phyloP scores from a whole-genome alignment of 2,888 invertebrate genomes.

The Spisula subtruncata region DNA sequence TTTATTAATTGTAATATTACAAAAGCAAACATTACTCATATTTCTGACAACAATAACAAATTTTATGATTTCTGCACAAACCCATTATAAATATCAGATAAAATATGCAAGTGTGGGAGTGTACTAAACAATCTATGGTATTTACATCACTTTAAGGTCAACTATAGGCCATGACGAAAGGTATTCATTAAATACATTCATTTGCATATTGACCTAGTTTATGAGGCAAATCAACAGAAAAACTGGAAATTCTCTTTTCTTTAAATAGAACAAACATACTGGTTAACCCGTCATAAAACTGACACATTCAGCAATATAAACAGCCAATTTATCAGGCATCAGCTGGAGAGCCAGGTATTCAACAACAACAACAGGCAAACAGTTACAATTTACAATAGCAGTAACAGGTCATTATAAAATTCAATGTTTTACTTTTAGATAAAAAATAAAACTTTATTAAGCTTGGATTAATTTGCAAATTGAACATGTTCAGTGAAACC shows the following conservation, averaged over 20 bases:
- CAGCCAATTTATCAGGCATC: background rate
- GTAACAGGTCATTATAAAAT: conserved; percentile 11
- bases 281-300: conserved; percentile 28
- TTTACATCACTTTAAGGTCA: conserved; percentile 55
- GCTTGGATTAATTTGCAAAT: conserved; percentile 21
- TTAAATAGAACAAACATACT: conserved; percentile 57
- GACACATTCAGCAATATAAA: background rate
- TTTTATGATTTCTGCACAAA: background rate
- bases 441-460: background rate
- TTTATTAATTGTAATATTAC: background rate
- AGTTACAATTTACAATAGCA: background rate
- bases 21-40: background rate
- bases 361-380: background rate
- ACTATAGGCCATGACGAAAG: conserved; percentile 47
- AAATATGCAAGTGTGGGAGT: conserved; percentile 23
- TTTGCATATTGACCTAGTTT: conserved; percentile 62
- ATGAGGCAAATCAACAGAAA: conserved; percentile 37
- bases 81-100: background rate
- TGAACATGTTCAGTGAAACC: background rate
- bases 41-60: background rate
- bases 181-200: conserved; percentile 41
- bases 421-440: background rate
- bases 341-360: background rate
- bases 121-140: conserved; percentile 46
- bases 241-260: conserved; percentile 57